Evolutionary conservation across 2,113 vertebrate species (phyloP), one percentile per base, ranked within the genome.

Genomic region (Progne subis): DNA sequence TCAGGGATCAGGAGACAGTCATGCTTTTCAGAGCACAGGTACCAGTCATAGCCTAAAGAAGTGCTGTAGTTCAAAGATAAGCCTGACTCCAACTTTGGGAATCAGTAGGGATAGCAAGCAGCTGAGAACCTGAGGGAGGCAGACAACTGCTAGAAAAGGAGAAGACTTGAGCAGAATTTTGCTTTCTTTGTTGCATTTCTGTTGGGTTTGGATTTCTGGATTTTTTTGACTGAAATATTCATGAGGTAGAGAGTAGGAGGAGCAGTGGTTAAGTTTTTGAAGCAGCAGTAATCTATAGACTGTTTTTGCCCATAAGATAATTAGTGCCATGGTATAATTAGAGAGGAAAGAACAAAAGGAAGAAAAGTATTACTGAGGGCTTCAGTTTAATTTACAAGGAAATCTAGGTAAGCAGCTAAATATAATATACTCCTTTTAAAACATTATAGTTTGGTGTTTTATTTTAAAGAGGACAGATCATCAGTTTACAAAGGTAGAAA

Each of bases 291-390:
- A 65, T 76, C 65, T 82, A 17, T 13, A 60, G 76, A 44, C 31
- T 89, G 25, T 32, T 80, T 84, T 76, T 84, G n/a, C 37, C 78
- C 43, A 18, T 68, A 46, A 84, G 44, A 63, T 91, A 92, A 95
- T 94, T 89, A 94, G 25, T 72, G 11, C 43, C 46, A 72, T 5
- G 18, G 70, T 57, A 12, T 86, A 92, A 91, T 79, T 91, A 92
- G 86, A 86, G 77, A 75, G 41, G 34, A 82, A 86, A 81, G 83
- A 91, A 91, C 49, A 86, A 89, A 92, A 94, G 72, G 49, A 74
- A 89, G 44, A 21, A 55, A 75, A 74, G 24, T 71, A 56, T 63
- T 9, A 5, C 57, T 86, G 68, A 71, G 53, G 46, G 74, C 81
- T 75, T 86, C n/a, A 20, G 60, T 91, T 91, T 91, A 89, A 92